Evolutionary conservation across 2,888 invertebrate genomes (phyloP).

Genomic region (Polymixis lichenea): DNA sequence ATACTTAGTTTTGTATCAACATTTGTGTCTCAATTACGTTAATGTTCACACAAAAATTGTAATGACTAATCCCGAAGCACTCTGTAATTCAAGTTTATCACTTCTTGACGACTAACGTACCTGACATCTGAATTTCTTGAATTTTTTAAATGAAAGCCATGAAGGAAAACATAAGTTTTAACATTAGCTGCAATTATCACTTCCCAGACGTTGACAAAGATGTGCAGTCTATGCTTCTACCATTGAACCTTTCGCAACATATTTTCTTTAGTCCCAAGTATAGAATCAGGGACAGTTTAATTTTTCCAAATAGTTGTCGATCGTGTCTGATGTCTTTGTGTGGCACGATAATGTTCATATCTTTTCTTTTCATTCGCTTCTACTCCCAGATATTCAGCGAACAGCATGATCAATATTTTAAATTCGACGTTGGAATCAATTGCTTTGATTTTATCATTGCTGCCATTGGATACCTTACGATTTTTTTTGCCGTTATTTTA

Average conservation of each 20-base stretch:
- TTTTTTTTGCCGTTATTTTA: neutral
- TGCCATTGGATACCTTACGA: neutral
- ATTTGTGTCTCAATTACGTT: too few species aligned
- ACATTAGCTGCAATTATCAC: too few species aligned
- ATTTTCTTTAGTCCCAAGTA: too few species aligned
- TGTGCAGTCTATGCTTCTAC: constrained; percentile 26
- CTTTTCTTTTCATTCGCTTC: neutral
- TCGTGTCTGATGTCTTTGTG: constrained; percentile 14
- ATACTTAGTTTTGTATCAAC: too few species aligned
- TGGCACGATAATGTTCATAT: neutral
- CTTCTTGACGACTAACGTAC: constrained; percentile 8
- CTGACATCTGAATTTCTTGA: too few species aligned
- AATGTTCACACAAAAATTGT: too few species aligned
- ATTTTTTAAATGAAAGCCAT: neutral
- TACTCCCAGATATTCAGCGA: too few species aligned
- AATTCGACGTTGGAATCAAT: neutral
- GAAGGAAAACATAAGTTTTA: neutral
- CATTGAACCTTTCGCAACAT: constrained; percentile 21
- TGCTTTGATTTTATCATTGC: neutral
- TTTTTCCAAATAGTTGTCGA: neutral
- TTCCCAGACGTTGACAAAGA: constrained; percentile 21
- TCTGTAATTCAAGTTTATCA: too few species aligned
- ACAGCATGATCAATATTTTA: neutral
- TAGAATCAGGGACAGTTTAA: constrained; percentile 10
- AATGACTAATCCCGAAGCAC: too few species aligned